Evolutionary conservation across 2,888 invertebrate genomes (phyloP).

Genomic region (Acanthosepion pharaonis): DNA sequence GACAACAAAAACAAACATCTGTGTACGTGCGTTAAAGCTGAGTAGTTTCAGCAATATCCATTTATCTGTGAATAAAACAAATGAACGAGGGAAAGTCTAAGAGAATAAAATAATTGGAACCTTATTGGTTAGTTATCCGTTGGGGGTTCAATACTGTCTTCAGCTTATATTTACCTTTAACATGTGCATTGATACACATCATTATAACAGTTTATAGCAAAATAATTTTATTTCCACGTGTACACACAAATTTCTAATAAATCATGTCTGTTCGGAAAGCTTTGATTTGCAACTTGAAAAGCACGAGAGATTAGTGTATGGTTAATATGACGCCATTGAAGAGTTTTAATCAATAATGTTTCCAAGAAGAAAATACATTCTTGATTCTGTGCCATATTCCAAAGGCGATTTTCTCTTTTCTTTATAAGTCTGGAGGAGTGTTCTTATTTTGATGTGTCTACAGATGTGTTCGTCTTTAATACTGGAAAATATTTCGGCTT

Average conservation of each 20-base stretch:
- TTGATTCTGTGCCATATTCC: slow-evolving; percentile 9
- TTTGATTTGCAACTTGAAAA: neutral
- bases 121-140: neutral
- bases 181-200: neutral
- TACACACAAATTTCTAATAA: neutral
- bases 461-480: too few relatives aligned
- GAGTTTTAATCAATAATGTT: neutral
- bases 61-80: too few relatives aligned
- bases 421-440: neutral
- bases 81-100: too few relatives aligned
- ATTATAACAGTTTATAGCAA: neutral
- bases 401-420: neutral
- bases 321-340: slow-evolving; percentile 2
- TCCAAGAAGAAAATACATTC: neutral
- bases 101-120: too few relatives aligned
- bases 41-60: too few relatives aligned
- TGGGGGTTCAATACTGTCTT: neutral
- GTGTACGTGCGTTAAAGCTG: too few relatives aligned
- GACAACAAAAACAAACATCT: too few relatives aligned
- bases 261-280: neutral
- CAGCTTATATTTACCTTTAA: neutral
- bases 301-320: neutral
- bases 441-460: neutral
- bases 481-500: neutral
- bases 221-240: neutral